Base-by-base conservation (phyloP, 2,888 invertebrate species). In the Balanococcus diminutus region DNA sequence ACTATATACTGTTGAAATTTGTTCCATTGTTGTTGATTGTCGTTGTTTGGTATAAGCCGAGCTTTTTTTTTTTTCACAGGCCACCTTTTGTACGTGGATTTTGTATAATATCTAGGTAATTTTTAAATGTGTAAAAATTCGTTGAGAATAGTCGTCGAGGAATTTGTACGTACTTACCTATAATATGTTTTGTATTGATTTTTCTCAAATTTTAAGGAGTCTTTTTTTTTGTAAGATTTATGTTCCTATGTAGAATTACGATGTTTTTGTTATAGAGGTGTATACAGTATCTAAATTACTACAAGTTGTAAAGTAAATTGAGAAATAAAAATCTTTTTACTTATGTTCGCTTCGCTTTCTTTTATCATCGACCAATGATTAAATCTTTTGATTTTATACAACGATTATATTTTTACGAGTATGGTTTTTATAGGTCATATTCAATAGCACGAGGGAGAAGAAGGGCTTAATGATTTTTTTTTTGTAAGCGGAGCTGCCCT, bases 291-390 rank as follows among this genome's bases (percentile, higher is more conserved):
- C 67, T 28, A 67, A 67, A 67, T 67, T 67, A 67, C 67, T 56
- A 46, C n/a, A 46, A 8, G 46, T 67, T 67, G 67, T 67, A 67
- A 67, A 67, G 28, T 67, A 28, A 67, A 67, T 16, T 67, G 28
- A 67, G 67, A 67, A 67, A 67, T 67, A 67, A 67, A 67, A 67
- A 67, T 67, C 67, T 67, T 67, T n/a, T 67, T 67, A 67, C 67
- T 1, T 28, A 28, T 28, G 28, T 28, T 28, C 16, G 67, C 28
- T 28, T 28, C 67, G 28, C 28, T 67, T 67, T 67, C 67, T 67
- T 25, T 67, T 67, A 28, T 67, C 28, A 28, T 67, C 28, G 28
- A 67, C 16, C 25, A 28, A 67, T 28, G 28, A 67, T 67, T 28
- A 28, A 67, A 67, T 67, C 67, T 28, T n/a, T n/a, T 3, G 67